Base-by-base conservation (phyloP, 2,797 vertebrate species). In the Pangasius sanitwongsei region DNA sequence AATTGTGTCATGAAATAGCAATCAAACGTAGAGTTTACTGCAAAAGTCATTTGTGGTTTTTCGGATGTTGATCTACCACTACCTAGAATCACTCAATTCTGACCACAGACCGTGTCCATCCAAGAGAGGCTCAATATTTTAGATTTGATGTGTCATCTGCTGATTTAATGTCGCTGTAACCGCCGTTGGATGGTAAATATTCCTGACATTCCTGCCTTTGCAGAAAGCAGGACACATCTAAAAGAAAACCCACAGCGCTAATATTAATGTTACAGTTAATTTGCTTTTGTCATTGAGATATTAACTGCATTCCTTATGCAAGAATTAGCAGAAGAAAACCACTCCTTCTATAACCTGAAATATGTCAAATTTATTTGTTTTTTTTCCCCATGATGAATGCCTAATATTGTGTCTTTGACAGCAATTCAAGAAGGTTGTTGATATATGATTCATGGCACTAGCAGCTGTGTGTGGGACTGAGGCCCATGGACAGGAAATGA, bases 401-500 rank as follows among this genome's bases (percentile, higher is more conserved):
- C 25, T 87, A 86, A 83, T 50, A 57, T 59, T 65, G 86, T 87
- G 53, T 44, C 48, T 87, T 87, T 85, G 81, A 87, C 83, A 95
- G 94, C 93, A 94, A 94, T 94, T 92, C 92, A 94, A 94, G 92
- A 94, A 94, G 92, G 90, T 93, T 94, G 87, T 89, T 91, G 89
- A 90, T 89, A 84, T 88, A 77, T 89, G 86, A 87, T 93, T 93
- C 94, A 96, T 95, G 94, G 93, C 93, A 94, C 93, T 94, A 94
- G 95, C 96, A 96, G 96, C 96, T 96, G 95, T 94, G 94, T 95
- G 91, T 87, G 95, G 95, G 95, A 95, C 93, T 44, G 93, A 93
- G 94, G 93, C 94, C 93, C 95, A 94, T 93, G 92, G 94, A 95
- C 96, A 96, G 96, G 96, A 97, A 96, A 95, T 96, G 94, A 94